Evolutionary conservation across 2,797 vertebrate genomes (phyloP).

Genomic region (Corythornis leucogaster): DNA sequence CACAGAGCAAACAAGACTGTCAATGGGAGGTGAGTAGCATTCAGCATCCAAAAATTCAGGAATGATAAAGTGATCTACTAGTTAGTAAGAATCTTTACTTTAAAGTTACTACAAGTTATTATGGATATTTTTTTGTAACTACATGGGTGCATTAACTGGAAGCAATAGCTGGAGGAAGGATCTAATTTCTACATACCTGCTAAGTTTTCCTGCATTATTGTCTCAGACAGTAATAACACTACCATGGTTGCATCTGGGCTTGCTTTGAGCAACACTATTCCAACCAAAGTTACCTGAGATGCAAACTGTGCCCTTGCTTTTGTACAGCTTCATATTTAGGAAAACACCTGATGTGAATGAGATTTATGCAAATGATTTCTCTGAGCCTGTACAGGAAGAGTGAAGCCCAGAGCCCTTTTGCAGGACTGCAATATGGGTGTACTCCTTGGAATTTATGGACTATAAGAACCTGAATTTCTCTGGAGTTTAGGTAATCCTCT

Average conservation of each 20-base stretch:
- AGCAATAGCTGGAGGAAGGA: neutral
- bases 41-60: neutral
- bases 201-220: neutral
- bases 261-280: neutral
- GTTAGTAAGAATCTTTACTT: neutral
- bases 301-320: neutral
- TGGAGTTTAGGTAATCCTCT: neutral
- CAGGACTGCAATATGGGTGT: neutral
- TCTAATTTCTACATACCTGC: neutral
- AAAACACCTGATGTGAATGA: neutral
- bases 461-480: neutral
- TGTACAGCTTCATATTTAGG: neutral
- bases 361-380: neutral
- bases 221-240: neutral
- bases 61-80: neutral
- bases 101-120: neutral
- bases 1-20: neutral
- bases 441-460: neutral
- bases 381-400: neutral
- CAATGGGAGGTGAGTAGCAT: neutral
- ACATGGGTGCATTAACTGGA: neutral
- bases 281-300: neutral
- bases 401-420: neutral
- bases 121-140: neutral
- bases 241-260: neutral